Evolutionary conservation across 2,888 invertebrate genomes (phyloP).

Genomic region (Invenusta paracnida): DNA sequence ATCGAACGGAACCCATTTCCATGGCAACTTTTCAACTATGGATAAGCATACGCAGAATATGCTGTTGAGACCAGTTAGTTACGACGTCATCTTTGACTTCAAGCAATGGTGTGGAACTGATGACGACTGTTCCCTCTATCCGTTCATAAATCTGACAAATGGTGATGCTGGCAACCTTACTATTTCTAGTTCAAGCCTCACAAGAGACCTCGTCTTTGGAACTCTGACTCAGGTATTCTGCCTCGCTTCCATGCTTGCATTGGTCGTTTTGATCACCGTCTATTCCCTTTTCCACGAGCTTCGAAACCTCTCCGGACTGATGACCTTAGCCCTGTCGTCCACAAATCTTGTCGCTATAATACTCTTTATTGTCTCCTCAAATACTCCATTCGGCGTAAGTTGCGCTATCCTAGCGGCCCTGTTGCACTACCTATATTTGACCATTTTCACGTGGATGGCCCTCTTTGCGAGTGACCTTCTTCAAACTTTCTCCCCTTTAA

Average conservation of each 20-base stretch:
- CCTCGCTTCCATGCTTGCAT: background rate
- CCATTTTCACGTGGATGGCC: background rate
- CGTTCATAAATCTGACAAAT: background rate
- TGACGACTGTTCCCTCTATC: too few relatives aligned
- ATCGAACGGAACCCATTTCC: too few relatives aligned
- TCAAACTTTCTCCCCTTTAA: background rate
- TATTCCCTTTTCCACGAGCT: background rate
- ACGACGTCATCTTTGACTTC: background rate
- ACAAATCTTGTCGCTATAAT: background rate
- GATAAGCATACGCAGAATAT: too few relatives aligned
- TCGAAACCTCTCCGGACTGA: background rate
- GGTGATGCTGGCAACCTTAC: background rate
- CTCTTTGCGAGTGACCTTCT: background rate
- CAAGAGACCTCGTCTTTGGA: background rate
- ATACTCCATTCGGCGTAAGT: background rate
- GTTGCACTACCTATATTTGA: background rate
- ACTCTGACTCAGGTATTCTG: background rate
- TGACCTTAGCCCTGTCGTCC: background rate
- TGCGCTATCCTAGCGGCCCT: background rate
- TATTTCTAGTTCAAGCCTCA: background rate
- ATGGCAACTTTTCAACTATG: too few relatives aligned
- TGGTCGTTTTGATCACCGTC: background rate
- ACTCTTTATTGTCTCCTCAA: background rate
- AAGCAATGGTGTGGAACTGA: too few relatives aligned
- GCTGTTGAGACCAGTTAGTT: too few relatives aligned